These are phyloP conservation scores for Drosophila mayaguana DNA, from an alignment of 2,888 invertebrate species.

Conservation along the genomic window DNA sequence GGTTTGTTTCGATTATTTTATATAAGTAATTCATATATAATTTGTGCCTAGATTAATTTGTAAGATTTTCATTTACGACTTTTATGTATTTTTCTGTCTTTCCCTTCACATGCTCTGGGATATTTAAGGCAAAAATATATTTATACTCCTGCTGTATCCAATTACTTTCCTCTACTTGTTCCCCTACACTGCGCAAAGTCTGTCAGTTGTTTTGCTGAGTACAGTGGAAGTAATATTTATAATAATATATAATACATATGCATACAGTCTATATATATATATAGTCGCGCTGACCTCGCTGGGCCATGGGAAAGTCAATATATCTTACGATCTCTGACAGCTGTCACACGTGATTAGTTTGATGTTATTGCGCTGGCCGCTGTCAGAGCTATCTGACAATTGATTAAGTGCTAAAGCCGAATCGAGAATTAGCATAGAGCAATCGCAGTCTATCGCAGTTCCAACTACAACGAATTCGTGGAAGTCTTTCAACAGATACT, in stretches of 20 bases:
- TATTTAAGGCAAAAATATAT: neutral
- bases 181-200: neutral
- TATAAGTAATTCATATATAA: neutral
- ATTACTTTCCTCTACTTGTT: too few species aligned
- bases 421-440: slow-evolving; percentile 36
- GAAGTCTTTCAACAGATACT: slow-evolving; percentile 12
- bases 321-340: slow-evolving; percentile 54
- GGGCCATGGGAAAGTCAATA: slow-evolving; percentile 24
- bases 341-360: slow-evolving; percentile 58
- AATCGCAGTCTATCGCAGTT: slow-evolving; percentile 5
- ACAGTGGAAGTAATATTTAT: neutral
- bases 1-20: neutral
- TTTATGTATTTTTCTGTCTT: neutral
- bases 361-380: slow-evolving; percentile 42
- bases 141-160: neutral
- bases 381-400: slow-evolving; percentile 52
- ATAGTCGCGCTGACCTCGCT: slow-evolving; percentile 25
- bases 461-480: slow-evolving; percentile 4
- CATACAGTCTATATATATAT: too few species aligned
- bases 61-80: neutral
- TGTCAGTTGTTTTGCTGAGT: neutral
- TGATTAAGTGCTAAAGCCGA: slow-evolving; percentile 53
- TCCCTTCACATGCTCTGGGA: neutral
- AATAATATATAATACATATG: neutral
- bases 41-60: neutral